Evolutionary conservation across 2,113 vertebrate genomes (phyloP), one percentile per base, ranked within the genome.

Genomic region (Chinchilla lanigera): DNA sequence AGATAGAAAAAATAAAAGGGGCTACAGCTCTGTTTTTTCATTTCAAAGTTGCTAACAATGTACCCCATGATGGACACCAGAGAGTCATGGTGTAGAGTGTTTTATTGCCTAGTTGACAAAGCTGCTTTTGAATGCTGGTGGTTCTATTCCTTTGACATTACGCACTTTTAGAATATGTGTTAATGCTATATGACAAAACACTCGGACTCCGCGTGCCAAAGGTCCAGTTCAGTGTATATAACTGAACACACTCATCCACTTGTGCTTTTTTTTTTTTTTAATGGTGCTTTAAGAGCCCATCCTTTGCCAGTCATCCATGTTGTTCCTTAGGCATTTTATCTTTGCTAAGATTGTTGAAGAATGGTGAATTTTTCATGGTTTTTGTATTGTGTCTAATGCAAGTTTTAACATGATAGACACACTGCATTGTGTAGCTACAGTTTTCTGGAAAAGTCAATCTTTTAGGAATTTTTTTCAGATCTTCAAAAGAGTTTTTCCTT

Each of bases 371-470:
- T 95, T 83, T 84, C 71, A 77, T 77, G 88, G 80, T 94, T 97
- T 96, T 95, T 96, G 97, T 96, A 93, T 97, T 97, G 96, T 94
- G 95, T 97, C 97, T 96, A 95, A 98, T 98, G 97, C 97, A 98
- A 98, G 96, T 98, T 90, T 97, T 98, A 96, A 98, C 81, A 97
- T 88, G 50, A 63, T 98, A 98, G 98, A 92, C 94, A 89, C 93
- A 93, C 97, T n/a, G 84, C 82, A 4, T 98, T 97, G 75, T 97
- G 63, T 97, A 14, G 41, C 95, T 96, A n/a, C 98, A 92, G 96
- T 98, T 98, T 98, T 98, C 96, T 98, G 98, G 97, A n/a, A n/a
- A n/a, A n/a, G n/a, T n/a, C n/a, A n/a, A n/a, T n/a, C n/a, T n/a
- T n/a, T n/a, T n/a, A n/a, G n/a, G n/a, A n/a, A n/a, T n/a, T n/a